Evolutionary conservation across 1,140 invertebrate genomes (phyloP).

Genomic region (Zeugodacus cucurbitae): DNA sequence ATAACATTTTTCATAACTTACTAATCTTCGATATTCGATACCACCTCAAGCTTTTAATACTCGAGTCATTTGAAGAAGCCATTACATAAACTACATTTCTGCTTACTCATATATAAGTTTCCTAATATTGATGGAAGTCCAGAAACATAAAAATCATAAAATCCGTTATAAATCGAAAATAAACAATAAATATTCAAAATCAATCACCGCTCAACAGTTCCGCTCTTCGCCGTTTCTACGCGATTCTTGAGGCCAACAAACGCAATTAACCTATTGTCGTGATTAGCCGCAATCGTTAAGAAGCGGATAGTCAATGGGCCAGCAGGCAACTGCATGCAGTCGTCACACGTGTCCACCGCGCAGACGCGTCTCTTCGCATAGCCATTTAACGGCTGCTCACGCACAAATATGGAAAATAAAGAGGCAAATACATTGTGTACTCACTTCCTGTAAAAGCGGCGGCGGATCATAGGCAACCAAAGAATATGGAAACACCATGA

Average conservation of each 20-base stretch:
- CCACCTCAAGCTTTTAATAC: no score
- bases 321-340: neutral
- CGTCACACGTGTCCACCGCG: neutral
- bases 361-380: neutral
- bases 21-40: no score
- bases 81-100: no score
- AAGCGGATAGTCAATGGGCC: neutral
- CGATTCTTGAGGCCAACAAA: neutral
- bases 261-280: constrained; percentile 23
- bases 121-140: no score
- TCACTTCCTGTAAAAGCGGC: neutral
- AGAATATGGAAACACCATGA: neutral
- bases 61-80: no score
- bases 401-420: constrained; percentile 28
- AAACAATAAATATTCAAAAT: neutral
- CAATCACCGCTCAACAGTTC: neutral
- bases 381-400: constrained; percentile 10
- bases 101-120: no score
- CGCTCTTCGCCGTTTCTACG: neutral
- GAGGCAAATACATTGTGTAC: neutral
- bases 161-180: neutral
- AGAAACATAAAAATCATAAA: no score
- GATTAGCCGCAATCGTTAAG: neutral
- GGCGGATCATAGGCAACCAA: neutral
- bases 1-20: no score